Base-by-base conservation (phyloP, 2,797 vertebrate genomes). In the Cryptoblepharus egeriae region DNA sequence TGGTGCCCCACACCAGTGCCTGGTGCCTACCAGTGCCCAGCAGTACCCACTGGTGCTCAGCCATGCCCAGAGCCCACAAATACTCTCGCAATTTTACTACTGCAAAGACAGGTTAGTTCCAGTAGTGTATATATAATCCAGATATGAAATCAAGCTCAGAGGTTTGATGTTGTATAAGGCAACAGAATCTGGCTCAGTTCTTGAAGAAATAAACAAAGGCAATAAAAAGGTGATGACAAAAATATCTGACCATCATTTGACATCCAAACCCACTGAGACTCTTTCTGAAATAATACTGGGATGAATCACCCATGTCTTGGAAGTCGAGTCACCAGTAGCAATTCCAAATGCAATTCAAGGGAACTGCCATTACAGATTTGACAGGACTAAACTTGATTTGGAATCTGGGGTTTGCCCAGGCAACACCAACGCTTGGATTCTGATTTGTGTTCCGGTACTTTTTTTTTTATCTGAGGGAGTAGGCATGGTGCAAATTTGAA, bases 301-400 rank as follows among this genome's bases (percentile, higher is more conserved):
- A 80, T 94, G 95, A 96, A 90, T 95, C 94, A 94, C 57, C 83
- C 82, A 90, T 88, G 58, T 90, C 92, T 86, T 88, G 88, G 91
- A 93, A 88, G 86, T 82, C 2, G 81, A 87, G 85, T 88, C 78
- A 92, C 68, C 69, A 89, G 58, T 81, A 89, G 90, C 87, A 91
- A 94, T 82, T 91, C 91, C 89, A 86, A 90, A 93, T 86, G 92
- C 83, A 88, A 86, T 86, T 81, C 82, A 88, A 84, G 88, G 89
- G 88, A 64, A 68, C 80, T 87, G 84, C 85, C 89, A 89, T 89
- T 88, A 82, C 84, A 83, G 72, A 64, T 83, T 79, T 20, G 86
- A 89, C 95, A 95, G 93, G 94, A 92, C 85, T 75, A 70, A 89
- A 93, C 95, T 94, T 92, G 95, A 93, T 83, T 85, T 87, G 92